Evolutionary conservation across 2,113 vertebrate genomes (phyloP).

Genomic region (Embiotoca jacksoni): DNA sequence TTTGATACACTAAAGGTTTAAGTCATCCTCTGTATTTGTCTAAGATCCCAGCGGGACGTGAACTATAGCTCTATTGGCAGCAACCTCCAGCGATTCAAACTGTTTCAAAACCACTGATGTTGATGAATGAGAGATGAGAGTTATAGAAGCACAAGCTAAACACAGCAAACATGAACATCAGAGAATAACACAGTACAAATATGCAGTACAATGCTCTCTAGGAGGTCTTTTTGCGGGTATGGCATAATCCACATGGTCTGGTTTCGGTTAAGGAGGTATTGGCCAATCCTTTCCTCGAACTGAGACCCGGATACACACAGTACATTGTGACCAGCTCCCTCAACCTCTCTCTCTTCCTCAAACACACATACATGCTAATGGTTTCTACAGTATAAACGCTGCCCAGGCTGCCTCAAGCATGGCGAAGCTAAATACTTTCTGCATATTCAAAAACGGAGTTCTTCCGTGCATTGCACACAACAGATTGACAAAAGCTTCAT

Average conservation of each 20-base stretch:
- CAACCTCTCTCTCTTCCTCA: background rate
- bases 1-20: constrained; percentile 14
- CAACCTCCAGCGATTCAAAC: background rate
- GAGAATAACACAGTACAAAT: constrained; percentile 41
- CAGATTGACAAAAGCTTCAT: background rate
- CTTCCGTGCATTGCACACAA: background rate
- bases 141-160: constrained; percentile 15
- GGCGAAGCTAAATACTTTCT: background rate
- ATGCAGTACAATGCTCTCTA: constrained; percentile 37
- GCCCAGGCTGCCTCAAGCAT: background rate
- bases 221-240: constrained; percentile 62
- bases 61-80: constrained; percentile 30
- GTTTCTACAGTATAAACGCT: background rate
- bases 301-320: constrained; percentile 24
- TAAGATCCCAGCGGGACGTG: constrained; percentile 24
- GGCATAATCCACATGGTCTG: constrained; percentile 66
- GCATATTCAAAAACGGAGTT: background rate
- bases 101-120: background rate
- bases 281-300: constrained; percentile 64
- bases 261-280: constrained; percentile 71
- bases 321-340: constrained; percentile 19
- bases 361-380: background rate
- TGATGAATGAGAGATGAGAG: constrained; percentile 24
- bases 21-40: constrained; percentile 9
- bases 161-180: constrained; percentile 16